Evolutionary conservation across 2,113 vertebrate genomes (phyloP).

Genomic region (Rhinolophus sinicus): DNA sequence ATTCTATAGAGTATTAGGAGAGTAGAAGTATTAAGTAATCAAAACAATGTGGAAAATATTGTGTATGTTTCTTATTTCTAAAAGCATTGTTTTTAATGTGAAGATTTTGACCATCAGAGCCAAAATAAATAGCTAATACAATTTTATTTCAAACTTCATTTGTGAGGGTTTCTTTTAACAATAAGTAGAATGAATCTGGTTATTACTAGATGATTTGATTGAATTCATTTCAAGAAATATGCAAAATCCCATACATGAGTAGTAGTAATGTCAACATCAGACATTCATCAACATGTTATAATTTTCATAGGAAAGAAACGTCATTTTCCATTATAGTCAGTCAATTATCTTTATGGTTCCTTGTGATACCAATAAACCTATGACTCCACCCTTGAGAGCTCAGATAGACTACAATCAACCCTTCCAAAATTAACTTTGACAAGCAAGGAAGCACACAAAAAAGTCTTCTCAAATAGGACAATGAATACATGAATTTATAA

Average conservation of each 20-base stretch:
- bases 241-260: neutral
- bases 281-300: neutral
- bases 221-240: slow-evolving; percentile 14
- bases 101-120: neutral
- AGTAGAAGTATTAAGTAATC: neutral
- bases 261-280: neutral
- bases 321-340: slow-evolving; percentile 10
- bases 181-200: neutral
- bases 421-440: slow-evolving; percentile 52
- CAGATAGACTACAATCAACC: slow-evolving; percentile 47
- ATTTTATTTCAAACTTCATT: slow-evolving; percentile 27
- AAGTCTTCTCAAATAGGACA: slow-evolving; percentile 47
- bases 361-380: slow-evolving; percentile 33
- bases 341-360: slow-evolving; percentile 46
- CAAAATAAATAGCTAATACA: neutral
- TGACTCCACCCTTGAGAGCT: slow-evolving; percentile 7
- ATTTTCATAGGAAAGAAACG: slow-evolving; percentile 50
- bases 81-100: neutral
- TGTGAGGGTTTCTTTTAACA: neutral
- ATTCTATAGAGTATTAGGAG: neutral
- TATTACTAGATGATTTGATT: neutral
- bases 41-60: neutral
- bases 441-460: slow-evolving; percentile 64
- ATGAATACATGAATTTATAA: slow-evolving; percentile 69
- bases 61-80: neutral